Evolutionary conservation across 2,888 invertebrate genomes (phyloP).

Genomic region (Drosophila eohydei): DNA sequence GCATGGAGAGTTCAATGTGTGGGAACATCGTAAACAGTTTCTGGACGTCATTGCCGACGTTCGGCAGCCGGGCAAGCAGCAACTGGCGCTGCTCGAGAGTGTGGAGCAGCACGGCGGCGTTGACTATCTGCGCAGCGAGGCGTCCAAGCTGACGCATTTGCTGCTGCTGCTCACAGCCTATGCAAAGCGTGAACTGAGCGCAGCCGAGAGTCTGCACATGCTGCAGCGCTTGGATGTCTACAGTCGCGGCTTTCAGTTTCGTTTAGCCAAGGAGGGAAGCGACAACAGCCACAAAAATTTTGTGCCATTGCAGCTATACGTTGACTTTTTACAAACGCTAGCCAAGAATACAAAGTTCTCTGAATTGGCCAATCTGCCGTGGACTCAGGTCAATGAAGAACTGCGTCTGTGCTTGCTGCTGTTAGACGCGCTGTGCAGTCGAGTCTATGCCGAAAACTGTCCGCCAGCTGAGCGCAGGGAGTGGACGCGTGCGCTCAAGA

Average conservation of each 20-base stretch:
- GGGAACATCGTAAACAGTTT: slow-evolving; percentile 74
- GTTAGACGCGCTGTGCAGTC: slow-evolving; percentile 59
- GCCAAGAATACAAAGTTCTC: slow-evolving; percentile 85
- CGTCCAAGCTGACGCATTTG: slow-evolving; percentile 72
- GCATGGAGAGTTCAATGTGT: slow-evolving; percentile 42
- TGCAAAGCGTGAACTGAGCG: slow-evolving; percentile 57
- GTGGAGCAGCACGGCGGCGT: slow-evolving; percentile 65
- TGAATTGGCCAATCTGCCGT: slow-evolving; percentile 65
- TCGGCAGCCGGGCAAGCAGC: slow-evolving; percentile 34
- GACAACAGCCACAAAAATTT: slow-evolving; percentile 84
- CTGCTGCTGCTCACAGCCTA: slow-evolving; percentile 74
- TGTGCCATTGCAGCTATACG: slow-evolving; percentile 87
- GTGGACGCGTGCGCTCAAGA: slow-evolving; percentile 81
- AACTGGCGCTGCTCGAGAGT: slow-evolving; percentile 72
- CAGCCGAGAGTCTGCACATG: slow-evolving; percentile 61
- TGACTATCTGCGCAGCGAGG: slow-evolving; percentile 35
- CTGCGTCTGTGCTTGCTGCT: slow-evolving; percentile 66
- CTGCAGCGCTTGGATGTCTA: slow-evolving; percentile 60
- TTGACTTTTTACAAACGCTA: slow-evolving; percentile 86
- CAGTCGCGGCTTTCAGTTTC: slow-evolving; percentile 59
- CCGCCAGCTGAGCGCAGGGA: slow-evolving; percentile 55
- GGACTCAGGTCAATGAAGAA: slow-evolving; percentile 64
- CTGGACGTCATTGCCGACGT: slow-evolving; percentile 66
- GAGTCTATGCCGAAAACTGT: slow-evolving; percentile 29
- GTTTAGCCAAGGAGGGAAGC: slow-evolving; percentile 52